Percentiles rank a stretch among this genome's conserved stretches.
phyloP scores from a whole-genome alignment of 2,113 vertebrate species.

The Vulpes lagopus region DNA sequence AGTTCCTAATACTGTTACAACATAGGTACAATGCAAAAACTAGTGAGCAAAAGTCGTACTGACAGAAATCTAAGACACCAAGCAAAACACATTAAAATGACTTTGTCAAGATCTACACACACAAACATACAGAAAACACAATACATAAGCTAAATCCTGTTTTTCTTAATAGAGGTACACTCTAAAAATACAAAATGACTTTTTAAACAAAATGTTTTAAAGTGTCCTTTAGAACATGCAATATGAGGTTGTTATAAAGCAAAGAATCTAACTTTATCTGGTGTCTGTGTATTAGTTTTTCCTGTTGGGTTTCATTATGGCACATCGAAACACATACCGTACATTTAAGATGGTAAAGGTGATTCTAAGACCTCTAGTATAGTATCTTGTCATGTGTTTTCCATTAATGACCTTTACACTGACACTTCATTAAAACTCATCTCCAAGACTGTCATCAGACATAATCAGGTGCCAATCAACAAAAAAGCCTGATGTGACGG shows the following conservation, averaged over 20 bases:
- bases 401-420: constrained; percentile 50
- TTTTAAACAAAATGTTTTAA: constrained; percentile 48
- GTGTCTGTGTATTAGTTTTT: constrained; percentile 29
- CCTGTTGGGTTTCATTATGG: background rate
- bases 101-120: constrained; percentile 24
- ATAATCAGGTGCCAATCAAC: constrained; percentile 64
- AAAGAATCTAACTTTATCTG: constrained; percentile 42
- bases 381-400: background rate
- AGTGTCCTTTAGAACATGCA: constrained; percentile 10
- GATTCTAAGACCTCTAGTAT: constrained; percentile 47
- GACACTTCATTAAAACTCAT: constrained; percentile 66
- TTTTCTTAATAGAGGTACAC: constrained; percentile 8
- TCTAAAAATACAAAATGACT: background rate
- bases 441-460: constrained; percentile 2
- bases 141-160: background rate
- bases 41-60: background rate
- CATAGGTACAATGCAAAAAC: background rate
- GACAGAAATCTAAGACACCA: background rate
- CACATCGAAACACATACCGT: constrained; percentile 1
- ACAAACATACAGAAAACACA: constrained; percentile 1
- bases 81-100: constrained; percentile 23
- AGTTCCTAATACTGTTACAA: background rate
- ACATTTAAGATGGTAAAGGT: constrained; percentile 37
- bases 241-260: constrained; percentile 7
- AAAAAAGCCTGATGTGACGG: constrained; percentile 50